These are phyloP conservation scores for Cheilosia vulpina DNA, from an alignment of 2,888 invertebrate species.

Conservation along the genomic window DNA sequence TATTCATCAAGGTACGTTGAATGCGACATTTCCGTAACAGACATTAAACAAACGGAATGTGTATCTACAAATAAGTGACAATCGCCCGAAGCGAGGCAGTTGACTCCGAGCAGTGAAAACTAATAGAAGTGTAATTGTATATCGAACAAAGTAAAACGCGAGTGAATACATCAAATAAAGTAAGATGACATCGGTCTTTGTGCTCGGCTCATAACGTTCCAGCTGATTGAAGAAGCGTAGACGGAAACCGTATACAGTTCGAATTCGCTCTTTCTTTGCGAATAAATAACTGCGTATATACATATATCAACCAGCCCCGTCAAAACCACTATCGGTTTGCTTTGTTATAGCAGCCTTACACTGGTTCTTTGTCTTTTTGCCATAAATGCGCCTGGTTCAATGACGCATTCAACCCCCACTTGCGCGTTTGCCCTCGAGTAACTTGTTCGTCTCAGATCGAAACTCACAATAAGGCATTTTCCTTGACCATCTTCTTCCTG, in stretches of 20 bases:
- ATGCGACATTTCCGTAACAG: conserved; percentile 5
- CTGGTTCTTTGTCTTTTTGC: background rate
- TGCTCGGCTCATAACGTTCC: background rate
- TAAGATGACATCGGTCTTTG: background rate
- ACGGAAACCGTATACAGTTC: too few species aligned
- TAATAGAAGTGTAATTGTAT: conserved; percentile 30
- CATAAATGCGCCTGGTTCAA: background rate
- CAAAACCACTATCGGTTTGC: background rate
- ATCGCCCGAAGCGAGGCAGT: conserved; percentile 36
- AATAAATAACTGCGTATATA: too few species aligned
- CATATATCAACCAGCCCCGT: background rate
- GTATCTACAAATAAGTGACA: conserved; percentile 32
- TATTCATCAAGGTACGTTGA: background rate
- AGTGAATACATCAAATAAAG: conserved; percentile 11
- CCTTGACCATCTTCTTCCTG: conserved; percentile 33
- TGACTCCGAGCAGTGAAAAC: conserved; percentile 48
- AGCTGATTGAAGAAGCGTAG: background rate
- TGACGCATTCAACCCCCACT: background rate
- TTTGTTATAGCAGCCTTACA: background rate
- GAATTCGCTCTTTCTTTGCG: too few species aligned
- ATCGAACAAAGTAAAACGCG: background rate
- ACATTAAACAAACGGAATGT: background rate
- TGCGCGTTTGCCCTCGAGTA: background rate
- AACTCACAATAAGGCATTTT: background rate
- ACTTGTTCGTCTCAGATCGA: background rate